Evolutionary conservation across 2,888 invertebrate species (phyloP), one percentile per base, ranked within the genome.

Genomic region (Oligia strigilis): DNA sequence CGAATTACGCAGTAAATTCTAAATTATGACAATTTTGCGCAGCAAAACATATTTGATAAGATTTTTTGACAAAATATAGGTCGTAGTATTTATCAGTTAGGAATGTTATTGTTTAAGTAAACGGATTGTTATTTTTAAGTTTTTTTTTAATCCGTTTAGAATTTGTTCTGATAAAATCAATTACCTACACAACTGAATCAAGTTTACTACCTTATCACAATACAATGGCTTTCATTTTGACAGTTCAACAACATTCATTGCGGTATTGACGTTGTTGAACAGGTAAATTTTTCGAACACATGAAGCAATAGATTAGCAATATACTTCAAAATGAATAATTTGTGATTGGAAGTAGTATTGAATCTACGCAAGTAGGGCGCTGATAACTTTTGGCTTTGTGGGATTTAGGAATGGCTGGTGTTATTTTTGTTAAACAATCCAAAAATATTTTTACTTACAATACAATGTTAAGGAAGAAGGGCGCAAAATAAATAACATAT

Each of bases 61-160:
- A 64, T 75, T 75, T 84, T 80, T 84, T 75, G 14, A n/a, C 19
- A 46, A 72, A 78, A 86, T 78, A 19, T 87, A 64, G 87, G 87
- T 77, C 85, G 84, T 1, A 36, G 17, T 49, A 17, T 66, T 71
- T 69, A 81, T 72, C 46, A 81, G 29, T 2, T 23, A 60, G 49
- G 40, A 81, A 74, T 85, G 75, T 80, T 85, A 76, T 81, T 85
- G 67, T 83, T 69, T 29, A 71, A 11, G 4, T 60, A 23, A 66
- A 43, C 29, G 1, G 17, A 23, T 43, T 52, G 29, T 69, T 52
- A 60, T 72, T 65, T 74, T 67, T 46, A 36, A 36, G 5, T 1
- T 40, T 43, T 8, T 43, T 64, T 55, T 36, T n/a, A 17, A 14
- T 58, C n/a, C 19, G 9, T 58, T 13, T 14, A 5, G 8, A 11